phyloP scores from a whole-genome alignment of 2,888 invertebrate genomes.

The Blera fallax region DNA sequence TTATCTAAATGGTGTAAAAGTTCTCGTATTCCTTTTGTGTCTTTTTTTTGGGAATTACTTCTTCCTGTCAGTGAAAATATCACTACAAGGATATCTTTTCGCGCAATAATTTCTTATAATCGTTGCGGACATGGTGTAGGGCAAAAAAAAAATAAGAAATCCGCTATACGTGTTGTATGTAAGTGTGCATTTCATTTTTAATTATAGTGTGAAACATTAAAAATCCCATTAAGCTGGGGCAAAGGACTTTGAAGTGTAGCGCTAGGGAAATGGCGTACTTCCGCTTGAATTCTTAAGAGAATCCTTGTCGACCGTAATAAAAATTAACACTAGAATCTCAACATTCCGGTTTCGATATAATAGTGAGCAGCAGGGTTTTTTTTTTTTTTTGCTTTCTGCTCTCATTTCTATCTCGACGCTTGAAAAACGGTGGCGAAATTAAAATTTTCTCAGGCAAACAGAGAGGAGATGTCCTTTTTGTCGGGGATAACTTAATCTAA shows the following conservation, averaged over 20 bases:
- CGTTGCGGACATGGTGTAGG: conserved; percentile 29
- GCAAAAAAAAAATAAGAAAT: neutral
- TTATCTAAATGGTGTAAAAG: conserved; percentile 18
- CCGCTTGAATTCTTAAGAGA: conserved; percentile 41
- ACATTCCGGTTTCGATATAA: neutral
- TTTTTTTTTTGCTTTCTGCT: neutral
- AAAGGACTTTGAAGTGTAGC: conserved; percentile 29
- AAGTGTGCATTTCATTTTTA: conserved; percentile 44
- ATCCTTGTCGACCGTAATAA: conserved; percentile 53
- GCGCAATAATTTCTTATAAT: conserved; percentile 55
- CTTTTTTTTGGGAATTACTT: neutral
- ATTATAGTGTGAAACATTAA: conserved; percentile 51
- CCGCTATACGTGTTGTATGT: neutral
- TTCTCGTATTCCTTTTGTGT: neutral
- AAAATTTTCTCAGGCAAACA: neutral
- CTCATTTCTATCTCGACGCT: neutral
- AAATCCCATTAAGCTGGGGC: conserved; percentile 37
- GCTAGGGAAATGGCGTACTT: conserved; percentile 50
- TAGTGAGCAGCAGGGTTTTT: neutral
- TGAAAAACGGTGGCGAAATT: conserved; percentile 2
- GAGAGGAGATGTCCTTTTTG: conserved; percentile 13
- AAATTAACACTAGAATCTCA: conserved; percentile 50
- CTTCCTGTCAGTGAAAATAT: conserved; percentile 34
- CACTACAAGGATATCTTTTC: conserved; percentile 10
- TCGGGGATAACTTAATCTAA: conserved; percentile 34